Evolutionary conservation across 2,113 vertebrate genomes (phyloP).

Genomic region (Pogona vitticeps): DNA sequence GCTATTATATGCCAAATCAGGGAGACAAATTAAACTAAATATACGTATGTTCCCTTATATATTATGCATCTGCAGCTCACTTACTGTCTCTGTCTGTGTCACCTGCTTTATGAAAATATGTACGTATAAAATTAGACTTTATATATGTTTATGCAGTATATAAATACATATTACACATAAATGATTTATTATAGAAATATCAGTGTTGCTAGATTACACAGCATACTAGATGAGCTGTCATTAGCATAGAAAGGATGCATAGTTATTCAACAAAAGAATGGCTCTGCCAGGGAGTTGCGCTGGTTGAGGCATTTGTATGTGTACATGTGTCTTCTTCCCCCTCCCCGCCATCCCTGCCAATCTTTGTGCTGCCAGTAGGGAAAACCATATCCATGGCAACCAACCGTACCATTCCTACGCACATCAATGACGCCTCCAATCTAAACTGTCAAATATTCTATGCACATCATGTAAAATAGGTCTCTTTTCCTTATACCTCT

Average conservation of each 20-base stretch:
- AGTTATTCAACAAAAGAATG: slow-evolving; percentile 71
- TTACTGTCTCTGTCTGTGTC: slow-evolving; percentile 59
- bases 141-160: slow-evolving; percentile 55
- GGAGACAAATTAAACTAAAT: slow-evolving; percentile 35
- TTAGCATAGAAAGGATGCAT: slow-evolving; percentile 69
- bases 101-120: slow-evolving; percentile 48
- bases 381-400: slow-evolving; percentile 85
- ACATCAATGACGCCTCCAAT: slow-evolving; percentile 76
- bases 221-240: slow-evolving; percentile 71
- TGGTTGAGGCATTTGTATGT: slow-evolving; percentile 55
- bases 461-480: slow-evolving; percentile 90
- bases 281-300: slow-evolving; percentile 66
- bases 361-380: slow-evolving; percentile 76
- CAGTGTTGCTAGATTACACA: slow-evolving; percentile 72
- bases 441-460: slow-evolving; percentile 86
- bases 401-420: slow-evolving; percentile 75
- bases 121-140: slow-evolving; percentile 52
- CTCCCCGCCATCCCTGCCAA: slow-evolving; percentile 73
- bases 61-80: slow-evolving; percentile 37
- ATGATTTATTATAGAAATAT: slow-evolving; percentile 75
- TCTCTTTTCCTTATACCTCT: slow-evolving; percentile 88
- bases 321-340: background rate
- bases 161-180: slow-evolving; percentile 68
- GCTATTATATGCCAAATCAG: slow-evolving; percentile 36
- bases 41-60: slow-evolving; percentile 44